These are phyloP conservation scores for Cromileptes altivelis DNA, from an alignment of 2,113 vertebrate species.

Conservation along the genomic window DNA sequence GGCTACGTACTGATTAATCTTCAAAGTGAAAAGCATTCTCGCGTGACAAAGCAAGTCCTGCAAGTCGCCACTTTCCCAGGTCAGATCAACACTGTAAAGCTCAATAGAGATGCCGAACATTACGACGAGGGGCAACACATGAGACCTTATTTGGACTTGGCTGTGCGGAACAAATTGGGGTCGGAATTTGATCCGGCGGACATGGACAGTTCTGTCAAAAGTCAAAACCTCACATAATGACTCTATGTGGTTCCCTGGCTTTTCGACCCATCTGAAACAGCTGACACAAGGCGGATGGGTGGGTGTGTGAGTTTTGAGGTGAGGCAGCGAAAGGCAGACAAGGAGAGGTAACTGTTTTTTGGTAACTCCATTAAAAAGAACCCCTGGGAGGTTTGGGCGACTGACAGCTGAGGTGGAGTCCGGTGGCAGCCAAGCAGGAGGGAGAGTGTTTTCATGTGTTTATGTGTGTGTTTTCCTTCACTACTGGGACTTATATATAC, in stretches of 20 bases:
- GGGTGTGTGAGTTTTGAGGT: slow-evolving; percentile 76
- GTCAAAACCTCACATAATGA: slow-evolving; percentile 65
- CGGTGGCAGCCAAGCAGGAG: slow-evolving; percentile 63
- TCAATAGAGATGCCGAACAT: slow-evolving; percentile 33
- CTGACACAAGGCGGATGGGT: slow-evolving; percentile 76
- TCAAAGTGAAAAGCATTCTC: slow-evolving; percentile 60
- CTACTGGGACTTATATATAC: slow-evolving; percentile 66
- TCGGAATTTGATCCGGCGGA: slow-evolving; percentile 52
- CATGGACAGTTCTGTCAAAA: slow-evolving; percentile 51
- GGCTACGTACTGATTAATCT: slow-evolving; percentile 57
- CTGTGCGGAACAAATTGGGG: slow-evolving; percentile 47
- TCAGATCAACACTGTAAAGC: slow-evolving; percentile 62
- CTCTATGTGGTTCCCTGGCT: slow-evolving; percentile 71
- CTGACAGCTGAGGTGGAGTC: slow-evolving; percentile 78
- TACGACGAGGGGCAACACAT: slow-evolving; percentile 35
- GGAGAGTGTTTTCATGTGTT: slow-evolving; percentile 79
- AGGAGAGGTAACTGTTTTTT: slow-evolving; percentile 67
- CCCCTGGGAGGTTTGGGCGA: slow-evolving; percentile 76
- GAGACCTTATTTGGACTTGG: slow-evolving; percentile 54
- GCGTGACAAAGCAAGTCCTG: slow-evolving; percentile 50
- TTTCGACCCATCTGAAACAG: slow-evolving; percentile 78
- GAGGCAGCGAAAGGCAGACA: slow-evolving; percentile 62
- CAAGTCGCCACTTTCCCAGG: slow-evolving; percentile 41
- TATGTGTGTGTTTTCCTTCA: slow-evolving; percentile 76
- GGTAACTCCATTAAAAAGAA: slow-evolving; percentile 70